Conservation (phyloP, 2,113 vertebrate species). For the Bufo gargarizans region DNA sequence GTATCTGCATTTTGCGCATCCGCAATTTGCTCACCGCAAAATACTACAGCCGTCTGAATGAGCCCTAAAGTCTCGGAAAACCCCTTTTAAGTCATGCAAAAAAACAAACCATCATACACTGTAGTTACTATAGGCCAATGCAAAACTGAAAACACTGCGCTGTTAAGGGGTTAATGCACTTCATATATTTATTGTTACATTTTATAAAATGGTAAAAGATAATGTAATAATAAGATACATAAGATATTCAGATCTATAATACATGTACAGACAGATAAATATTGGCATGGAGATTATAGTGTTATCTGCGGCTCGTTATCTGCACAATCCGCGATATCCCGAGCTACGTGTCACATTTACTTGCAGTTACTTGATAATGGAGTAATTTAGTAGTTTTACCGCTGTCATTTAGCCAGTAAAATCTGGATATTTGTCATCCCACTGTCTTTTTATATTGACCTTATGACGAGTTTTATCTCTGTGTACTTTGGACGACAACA, state of each 20-base stretch:
- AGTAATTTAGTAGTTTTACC: conserved; percentile 28
- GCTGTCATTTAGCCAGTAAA: conserved; percentile 1
- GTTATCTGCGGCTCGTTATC: not conserved
- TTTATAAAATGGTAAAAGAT: too few relatives aligned
- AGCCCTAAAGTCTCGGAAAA: too few relatives aligned
- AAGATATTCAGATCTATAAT: not conserved
- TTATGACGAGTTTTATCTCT: conserved; percentile 26
- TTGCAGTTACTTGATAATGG: conserved; percentile 31
- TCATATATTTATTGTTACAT: too few relatives aligned
- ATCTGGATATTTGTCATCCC: conserved; percentile 19
- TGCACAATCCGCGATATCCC: not conserved
- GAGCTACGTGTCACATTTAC: conserved; percentile 25
- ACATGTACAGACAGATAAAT: not conserved
- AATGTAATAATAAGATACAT: not conserved
- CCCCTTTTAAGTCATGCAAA: too few relatives aligned
- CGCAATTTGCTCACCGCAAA: too few relatives aligned
- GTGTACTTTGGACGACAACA: conserved; percentile 41
- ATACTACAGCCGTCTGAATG: too few relatives aligned
- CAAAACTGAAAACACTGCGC: too few relatives aligned
- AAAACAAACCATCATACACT: too few relatives aligned
- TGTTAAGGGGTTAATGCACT: too few relatives aligned
- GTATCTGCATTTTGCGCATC: too few relatives aligned
- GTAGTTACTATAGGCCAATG: too few relatives aligned
- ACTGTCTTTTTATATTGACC: conserved; percentile 18
- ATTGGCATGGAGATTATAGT: not conserved